Evolutionary conservation across 2,113 vertebrate species (phyloP).

Genomic region (Clarias gariepinus): DNA sequence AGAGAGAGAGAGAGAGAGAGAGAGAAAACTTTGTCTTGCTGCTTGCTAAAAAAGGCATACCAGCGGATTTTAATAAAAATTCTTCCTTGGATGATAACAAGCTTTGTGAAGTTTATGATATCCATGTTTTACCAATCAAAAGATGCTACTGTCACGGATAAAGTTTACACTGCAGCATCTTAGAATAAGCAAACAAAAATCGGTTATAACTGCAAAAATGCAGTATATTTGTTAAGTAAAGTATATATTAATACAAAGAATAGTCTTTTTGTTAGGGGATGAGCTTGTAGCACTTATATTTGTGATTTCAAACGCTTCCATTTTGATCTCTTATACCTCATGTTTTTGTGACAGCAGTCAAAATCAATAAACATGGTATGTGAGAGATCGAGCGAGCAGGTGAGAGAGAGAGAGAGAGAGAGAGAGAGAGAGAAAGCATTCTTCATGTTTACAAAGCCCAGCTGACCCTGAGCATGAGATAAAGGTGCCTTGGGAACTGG

Average conservation of each 20-base stretch:
- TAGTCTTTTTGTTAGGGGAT: neutral
- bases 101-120: constrained; percentile 15
- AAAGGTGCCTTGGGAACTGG: constrained; percentile 5
- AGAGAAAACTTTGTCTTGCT: neutral
- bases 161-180: neutral
- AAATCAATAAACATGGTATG: neutral
- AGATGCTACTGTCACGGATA: neutral
- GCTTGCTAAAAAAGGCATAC: neutral
- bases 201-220: neutral
- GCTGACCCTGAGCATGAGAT: constrained; percentile 18
- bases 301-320: neutral
- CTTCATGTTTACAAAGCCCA: constrained; percentile 13
- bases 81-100: neutral
- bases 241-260: neutral
- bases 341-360: neutral
- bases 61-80: constrained; percentile 12
- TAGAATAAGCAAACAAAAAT: neutral
- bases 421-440: constrained; percentile 5
- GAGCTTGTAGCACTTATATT: neutral
- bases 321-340: neutral
- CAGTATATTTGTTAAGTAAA: neutral
- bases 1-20: constrained; percentile 23
- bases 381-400: neutral
- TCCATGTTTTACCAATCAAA: neutral
- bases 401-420: neutral